Conservation (phyloP, 2,888 invertebrate species). For the Acanthopleura granulata region DNA sequence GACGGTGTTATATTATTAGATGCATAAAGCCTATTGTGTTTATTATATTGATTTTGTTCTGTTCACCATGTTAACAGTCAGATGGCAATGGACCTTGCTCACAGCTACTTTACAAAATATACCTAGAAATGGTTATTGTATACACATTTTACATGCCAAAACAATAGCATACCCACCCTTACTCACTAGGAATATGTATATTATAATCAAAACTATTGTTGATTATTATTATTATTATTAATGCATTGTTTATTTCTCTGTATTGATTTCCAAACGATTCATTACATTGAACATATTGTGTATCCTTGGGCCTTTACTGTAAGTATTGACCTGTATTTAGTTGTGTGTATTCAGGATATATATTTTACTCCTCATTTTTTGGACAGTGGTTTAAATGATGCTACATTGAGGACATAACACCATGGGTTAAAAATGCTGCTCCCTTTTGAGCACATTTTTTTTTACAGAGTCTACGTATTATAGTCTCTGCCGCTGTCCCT, state of each 20-base stretch:
- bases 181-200: conserved; percentile 10
- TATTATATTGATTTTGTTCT: conserved; percentile 17
- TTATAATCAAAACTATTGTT: conserved; percentile 19
- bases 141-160: conserved; percentile 20
- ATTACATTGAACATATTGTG: conserved; percentile 15
- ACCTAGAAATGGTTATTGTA: conserved; percentile 14
- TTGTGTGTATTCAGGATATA: conserved; percentile 33
- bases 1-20: conserved; percentile 6
- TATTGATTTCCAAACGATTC: conserved; percentile 16
- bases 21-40: conserved; percentile 20
- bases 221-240: conserved; percentile 15
- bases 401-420: conserved; percentile 7
- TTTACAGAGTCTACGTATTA: conserved; percentile 38
- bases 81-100: conserved; percentile 17
- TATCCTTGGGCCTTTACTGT: conserved; percentile 15
- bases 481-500: conserved; percentile 18
- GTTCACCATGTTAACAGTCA: conserved; percentile 10
- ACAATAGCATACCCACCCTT: conserved; percentile 20
- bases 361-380: conserved; percentile 45
- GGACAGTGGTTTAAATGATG: conserved; percentile 34
- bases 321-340: conserved; percentile 17
- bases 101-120: conserved; percentile 16
- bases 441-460: conserved; percentile 64
- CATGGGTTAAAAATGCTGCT: conserved; percentile 44
- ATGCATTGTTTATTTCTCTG: conserved; percentile 17